Base-by-base conservation (phyloP, 2,113 vertebrate species). In the Paratilapia polleni region DNA sequence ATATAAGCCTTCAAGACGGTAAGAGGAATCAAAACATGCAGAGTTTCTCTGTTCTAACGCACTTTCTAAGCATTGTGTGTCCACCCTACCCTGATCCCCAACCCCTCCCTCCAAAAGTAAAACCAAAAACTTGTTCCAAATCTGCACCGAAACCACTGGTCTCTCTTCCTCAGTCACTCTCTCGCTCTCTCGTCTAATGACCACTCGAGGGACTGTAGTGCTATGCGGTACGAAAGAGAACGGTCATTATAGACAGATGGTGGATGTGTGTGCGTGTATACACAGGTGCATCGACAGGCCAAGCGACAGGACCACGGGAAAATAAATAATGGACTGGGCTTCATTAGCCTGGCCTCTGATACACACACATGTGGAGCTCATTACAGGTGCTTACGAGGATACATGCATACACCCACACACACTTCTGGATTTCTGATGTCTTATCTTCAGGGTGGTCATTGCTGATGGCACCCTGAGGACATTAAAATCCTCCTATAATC, bases 181-280 rank as follows among this genome's bases (percentile, higher is more conserved):
- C 84, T 90, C 83, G 75, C 89, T 91, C 90, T 91, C 85, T 80
- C 83, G 78, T 92, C 93, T 96, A 96, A 96, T 96, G 95, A 96
- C 94, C 92, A 95, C 96, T 95, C 96, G 19, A 87, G 96, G 96
- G 96, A 96, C 88, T 78, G 84, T 76, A 84, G 87, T 77, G 66
- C 92, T 92, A 92, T 93, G 94, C 92, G 89, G 87, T 77, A 88
- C 38, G 80, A 87, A 92, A 85, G 87, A 88, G 89, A 95, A 84
- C 36, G 82, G 94, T 94, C 94, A 96, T 95, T 95, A 92, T 78
- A 94, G 93, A 95, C 94, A 96, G 95, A 95, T 96, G 95, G 94
- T 91, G 90, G 5, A 75, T 78, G 92, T 91, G 83, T 91, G 76
- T 89, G 80, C 28, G 80, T 92, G 93, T 95, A 89, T 95, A 93